Base-by-base conservation (phyloP, 2,113 vertebrate genomes). In the Picathartes gymnocephalus region DNA sequence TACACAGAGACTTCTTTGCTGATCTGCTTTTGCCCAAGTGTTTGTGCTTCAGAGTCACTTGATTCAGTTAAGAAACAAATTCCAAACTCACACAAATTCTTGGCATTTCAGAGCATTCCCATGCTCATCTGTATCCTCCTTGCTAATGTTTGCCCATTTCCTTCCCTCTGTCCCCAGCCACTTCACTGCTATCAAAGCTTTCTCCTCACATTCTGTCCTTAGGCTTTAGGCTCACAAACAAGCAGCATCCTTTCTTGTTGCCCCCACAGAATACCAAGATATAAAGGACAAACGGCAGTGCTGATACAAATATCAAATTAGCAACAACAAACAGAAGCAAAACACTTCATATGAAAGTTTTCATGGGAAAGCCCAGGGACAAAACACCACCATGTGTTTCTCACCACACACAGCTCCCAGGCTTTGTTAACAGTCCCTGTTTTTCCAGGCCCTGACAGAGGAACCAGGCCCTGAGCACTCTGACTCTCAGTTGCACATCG, bases 81-180 rank as follows among this genome's bases (percentile, higher is more conserved):
- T 85, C 53, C 31, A 88, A 88, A 76, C 11, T 62, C 15, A 6
- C 27, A 70, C 50, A 81, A 86, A 84, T 35, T 39, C 80, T 80
- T 70, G 40, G 60, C 79, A 58, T 94, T 92, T 93, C 60, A 62
- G 62, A 92, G 50, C 86, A 80, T 90, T 74, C 76, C 70, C 15
- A 2, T 60, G 77, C 44, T 72, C 60, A 33, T 53, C 39, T 30
- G 10, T 39, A 20, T 25, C 70, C 40, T 69, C 74, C n/a, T 66
- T 72, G 47, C 68, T 77, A 56, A 78, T 83, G 74, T 83, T 78
- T 81, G 24, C 65, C 51, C 15, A 24, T 88, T 90, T 51, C 39
- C 31, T 66, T 54, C 42, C 39, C 14, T 17, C 77, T 70, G 8
- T 87, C 58, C 70, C 81, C 70, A 90, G 88, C 48, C 37, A 53